Evolutionary conservation across 2,888 invertebrate genomes (phyloP).

Genomic region (Sturmia bella): DNA sequence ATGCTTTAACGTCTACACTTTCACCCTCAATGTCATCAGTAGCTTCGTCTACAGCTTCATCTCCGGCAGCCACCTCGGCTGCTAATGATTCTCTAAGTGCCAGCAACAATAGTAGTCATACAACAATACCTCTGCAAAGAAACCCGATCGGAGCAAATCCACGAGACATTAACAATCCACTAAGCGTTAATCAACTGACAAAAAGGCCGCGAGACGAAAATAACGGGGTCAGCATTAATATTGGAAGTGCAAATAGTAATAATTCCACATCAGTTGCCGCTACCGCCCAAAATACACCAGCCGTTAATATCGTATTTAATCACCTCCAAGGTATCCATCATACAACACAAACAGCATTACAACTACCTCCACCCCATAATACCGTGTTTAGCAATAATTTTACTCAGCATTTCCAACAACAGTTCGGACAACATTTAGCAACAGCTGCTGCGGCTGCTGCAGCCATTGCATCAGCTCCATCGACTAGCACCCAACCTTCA

Average conservation of each 20-base stretch:
- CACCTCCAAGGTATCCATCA: slow-evolving; percentile 43
- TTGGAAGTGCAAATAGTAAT: slow-evolving; percentile 70
- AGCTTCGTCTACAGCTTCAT: slow-evolving; percentile 75
- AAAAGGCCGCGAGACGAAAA: slow-evolving; percentile 82
- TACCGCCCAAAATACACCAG: slow-evolving; percentile 32
- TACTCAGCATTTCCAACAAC: slow-evolving; percentile 79
- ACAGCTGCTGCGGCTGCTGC: slow-evolving; percentile 71
- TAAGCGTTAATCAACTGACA: slow-evolving; percentile 94
- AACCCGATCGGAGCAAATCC: slow-evolving; percentile 95
- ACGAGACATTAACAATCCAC: slow-evolving; percentile 94
- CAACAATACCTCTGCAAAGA: slow-evolving; percentile 80
- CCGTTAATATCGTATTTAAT: slow-evolving; percentile 59
- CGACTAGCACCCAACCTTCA: slow-evolving; percentile 45
- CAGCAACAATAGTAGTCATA: slow-evolving; percentile 52
- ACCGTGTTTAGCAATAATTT: slow-evolving; percentile 75
- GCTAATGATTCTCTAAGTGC: slow-evolving; percentile 75
- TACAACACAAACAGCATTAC: slow-evolving; percentile 53
- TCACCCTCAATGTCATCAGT: slow-evolving; percentile 63
- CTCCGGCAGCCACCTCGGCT: slow-evolving; percentile 63
- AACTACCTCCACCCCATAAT: slow-evolving; percentile 70
- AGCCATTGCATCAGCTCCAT: slow-evolving; percentile 68
- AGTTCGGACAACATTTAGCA: slow-evolving; percentile 77
- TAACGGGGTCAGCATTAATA: slow-evolving; percentile 71
- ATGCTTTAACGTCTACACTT: slow-evolving; percentile 32
- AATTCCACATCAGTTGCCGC: slow-evolving; percentile 43